A percentile compares a stretch with the other conserved stretches of the same genome.
Conservation (phyloP, 2,797 vertebrate genomes). For the Knipowitschia caucasica region DNA sequence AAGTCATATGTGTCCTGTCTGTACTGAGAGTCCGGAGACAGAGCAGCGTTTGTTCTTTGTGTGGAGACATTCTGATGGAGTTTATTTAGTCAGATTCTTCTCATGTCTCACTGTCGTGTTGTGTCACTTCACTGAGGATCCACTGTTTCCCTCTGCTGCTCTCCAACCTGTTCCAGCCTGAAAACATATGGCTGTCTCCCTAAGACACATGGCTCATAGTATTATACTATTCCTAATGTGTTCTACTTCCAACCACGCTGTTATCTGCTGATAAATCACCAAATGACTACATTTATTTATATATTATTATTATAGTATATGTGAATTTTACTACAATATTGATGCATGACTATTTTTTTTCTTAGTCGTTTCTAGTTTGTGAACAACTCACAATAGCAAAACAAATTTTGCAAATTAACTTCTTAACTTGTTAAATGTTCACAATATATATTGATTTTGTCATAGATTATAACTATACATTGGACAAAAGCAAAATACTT, state of each 20-base stretch:
- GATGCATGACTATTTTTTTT: no score
- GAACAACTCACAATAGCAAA: no score
- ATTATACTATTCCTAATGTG: background rate
- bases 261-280: background rate
- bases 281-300: background rate
- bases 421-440: no score
- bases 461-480: no score
- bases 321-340: no score
- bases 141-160: background rate
- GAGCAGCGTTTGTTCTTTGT: background rate
- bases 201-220: background rate
- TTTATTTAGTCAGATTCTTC: conserved; percentile 1
- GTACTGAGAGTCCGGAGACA: background rate
- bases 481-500: no score
- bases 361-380: no score
- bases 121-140: background rate
- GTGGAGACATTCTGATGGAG: background rate
- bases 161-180: background rate
- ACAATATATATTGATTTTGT: no score
- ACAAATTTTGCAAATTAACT: no score
- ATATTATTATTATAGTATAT: no score
- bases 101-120: background rate
- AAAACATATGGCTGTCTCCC: background rate
- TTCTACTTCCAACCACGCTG: background rate
- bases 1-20: background rate